Evolutionary conservation across 1,140 invertebrate genomes (phyloP), one percentile per base, ranked within the genome.

Genomic region (Drosophila ercepeae): DNA sequence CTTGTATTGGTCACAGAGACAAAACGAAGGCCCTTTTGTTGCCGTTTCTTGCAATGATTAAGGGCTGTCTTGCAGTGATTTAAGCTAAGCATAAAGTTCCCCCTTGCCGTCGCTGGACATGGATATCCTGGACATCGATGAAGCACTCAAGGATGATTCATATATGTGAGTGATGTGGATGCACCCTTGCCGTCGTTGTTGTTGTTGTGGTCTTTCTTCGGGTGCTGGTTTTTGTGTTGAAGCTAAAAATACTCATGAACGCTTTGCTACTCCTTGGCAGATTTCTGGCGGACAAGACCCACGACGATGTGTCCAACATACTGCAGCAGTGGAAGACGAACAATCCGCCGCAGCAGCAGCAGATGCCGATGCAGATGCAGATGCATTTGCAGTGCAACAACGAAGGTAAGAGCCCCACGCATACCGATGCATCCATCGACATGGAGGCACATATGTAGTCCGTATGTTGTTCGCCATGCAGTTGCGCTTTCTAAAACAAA

Each of bases 131-230:
- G 89, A 91, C 34, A 91, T 91, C 60, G 89, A 91, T 72, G 89
- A 91, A 73, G 89, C 78, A 36, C 69, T 91, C 27, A 91, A 91
- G 74, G 89, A 91, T 90, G 89, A 91, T 91, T 91, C 89, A 76
- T 91, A 89, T 84, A 89, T 90, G 89, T 91, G 75, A 77, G 89
- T 76, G 58, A 39, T 32, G 29, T 32, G 29, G 29, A 54, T 54
- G 48, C 60, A 39, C 49, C 14, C 41, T 53, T 68, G 49, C 25
- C 34, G n/a, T n/a, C n/a, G 23, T 57, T 65, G 11, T 18, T 55
- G 42, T 36, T 61, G 48, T n/a, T n/a, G 23, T 55, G 36, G 8
- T 16, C 13, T 39, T 39, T 39, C 36, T 13, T 16, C 36, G n/a
- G 41, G 52, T 50, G n/a, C 49, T 48, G 51, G n/a, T n/a, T n/a